Percentiles rank a stretch among this genome's conserved stretches.
These are phyloP conservation scores for Myrmecobius fasciatus DNA, from an alignment of 2,113 vertebrate genomes.

Conservation along the genomic window DNA sequence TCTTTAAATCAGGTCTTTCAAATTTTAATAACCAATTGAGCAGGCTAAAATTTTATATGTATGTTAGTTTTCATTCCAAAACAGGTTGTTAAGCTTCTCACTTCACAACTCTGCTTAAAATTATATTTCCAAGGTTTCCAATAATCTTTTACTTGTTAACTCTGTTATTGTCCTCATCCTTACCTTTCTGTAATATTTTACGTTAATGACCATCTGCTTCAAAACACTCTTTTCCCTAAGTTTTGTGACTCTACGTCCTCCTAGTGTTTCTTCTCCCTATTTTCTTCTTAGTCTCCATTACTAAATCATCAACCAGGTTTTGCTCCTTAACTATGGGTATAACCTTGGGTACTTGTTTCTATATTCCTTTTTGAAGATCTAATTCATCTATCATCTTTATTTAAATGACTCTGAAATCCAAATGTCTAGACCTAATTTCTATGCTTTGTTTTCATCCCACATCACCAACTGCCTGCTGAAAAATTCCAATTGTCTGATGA, in stretches of 20 bases:
- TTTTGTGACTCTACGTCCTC: neutral
- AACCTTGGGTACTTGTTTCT: neutral
- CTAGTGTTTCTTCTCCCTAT: neutral
- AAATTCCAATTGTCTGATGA: neutral
- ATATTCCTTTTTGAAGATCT: neutral
- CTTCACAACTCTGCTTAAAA: neutral
- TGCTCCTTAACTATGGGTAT: neutral
- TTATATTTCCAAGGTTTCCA: neutral
- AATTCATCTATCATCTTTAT: neutral
- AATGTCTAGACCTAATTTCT: neutral
- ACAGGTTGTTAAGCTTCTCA: neutral
- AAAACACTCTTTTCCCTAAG: neutral
- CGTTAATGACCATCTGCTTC: neutral
- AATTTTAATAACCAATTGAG: neutral
- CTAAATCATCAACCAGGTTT: neutral
- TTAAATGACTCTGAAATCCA: neutral
- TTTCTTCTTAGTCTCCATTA: neutral
- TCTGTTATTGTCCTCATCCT: neutral
- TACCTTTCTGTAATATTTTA: neutral
- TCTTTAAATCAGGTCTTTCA: neutral
- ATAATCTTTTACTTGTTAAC: neutral
- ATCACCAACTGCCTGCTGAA: neutral
- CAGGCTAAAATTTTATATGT: neutral
- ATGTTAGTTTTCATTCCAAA: neutral
- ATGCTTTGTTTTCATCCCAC: neutral